phyloP scores from a whole-genome alignment of 53 echinoderm and acorn worm species.

The Mesocentrotus franciscanus region DNA sequence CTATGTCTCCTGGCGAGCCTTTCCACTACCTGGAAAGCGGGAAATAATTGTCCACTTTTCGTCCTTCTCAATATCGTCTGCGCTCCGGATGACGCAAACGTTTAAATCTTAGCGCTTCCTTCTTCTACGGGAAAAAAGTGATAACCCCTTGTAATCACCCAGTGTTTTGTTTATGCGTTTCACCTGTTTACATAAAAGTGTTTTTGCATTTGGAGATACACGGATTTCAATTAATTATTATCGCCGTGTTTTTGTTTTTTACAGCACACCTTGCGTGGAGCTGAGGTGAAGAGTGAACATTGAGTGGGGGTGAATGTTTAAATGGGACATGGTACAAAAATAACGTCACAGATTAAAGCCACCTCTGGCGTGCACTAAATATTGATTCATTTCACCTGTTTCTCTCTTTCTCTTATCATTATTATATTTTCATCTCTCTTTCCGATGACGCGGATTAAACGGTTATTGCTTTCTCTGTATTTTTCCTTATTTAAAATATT shows the following conservation, averaged over 20 bases:
- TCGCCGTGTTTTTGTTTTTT: conserved; percentile 18
- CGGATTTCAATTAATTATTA: conserved; percentile 37
- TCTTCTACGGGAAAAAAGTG: background rate
- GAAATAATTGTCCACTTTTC: conserved; percentile 21
- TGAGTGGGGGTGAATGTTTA: background rate
- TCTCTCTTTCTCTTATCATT: background rate
- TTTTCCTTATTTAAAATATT: too few species aligned
- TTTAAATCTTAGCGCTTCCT: conserved; percentile 11
- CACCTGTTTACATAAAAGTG: conserved; percentile 55
- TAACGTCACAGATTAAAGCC: background rate
- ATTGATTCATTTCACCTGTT: background rate
- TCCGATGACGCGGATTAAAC: too few species aligned
- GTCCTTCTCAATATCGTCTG: conserved; percentile 13
- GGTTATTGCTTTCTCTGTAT: too few species aligned
- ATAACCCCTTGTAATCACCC: conserved; percentile 8
- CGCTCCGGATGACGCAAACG: conserved; percentile 13
- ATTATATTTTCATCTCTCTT: too few species aligned
- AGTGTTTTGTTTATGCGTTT: conserved; percentile 13
- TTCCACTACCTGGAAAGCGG: conserved; percentile 16
- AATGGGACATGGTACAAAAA: background rate
- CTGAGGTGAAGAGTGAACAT: background rate
- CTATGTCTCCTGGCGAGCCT: background rate
- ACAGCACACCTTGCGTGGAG: background rate
- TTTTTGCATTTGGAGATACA: conserved; percentile 1
- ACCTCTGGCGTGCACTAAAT: background rate